Base-by-base conservation (phyloP, 2,113 vertebrate genomes). In the Notarius lentiginosus region DNA sequence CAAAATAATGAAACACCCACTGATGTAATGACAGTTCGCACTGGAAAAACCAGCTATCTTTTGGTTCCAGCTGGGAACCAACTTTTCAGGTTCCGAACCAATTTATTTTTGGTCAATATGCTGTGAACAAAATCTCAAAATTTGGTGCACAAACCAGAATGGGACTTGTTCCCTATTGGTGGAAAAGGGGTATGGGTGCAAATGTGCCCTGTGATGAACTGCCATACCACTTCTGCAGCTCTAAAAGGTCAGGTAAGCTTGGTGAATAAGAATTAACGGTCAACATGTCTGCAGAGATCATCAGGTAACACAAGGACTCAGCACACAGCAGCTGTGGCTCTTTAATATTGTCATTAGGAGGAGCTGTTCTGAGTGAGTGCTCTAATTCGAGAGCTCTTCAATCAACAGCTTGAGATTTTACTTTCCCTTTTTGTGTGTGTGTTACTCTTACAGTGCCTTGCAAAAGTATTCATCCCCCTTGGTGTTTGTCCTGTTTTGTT, bases 341-440 rank as follows among this genome's bases (percentile, higher is more conserved):
- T 87, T 83, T 83, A 83, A 87, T 87, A 76, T 65, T 49, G 18
- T 87, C 86, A 76, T 87, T 83, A 83, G 66, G 58, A 76, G 47
- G 80, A 82, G 80, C 86, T 87, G n/a, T 51, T 58, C 18, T 75
- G 56, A 82, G 68, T 55, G 55, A 82, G 68, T 22, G 68, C 70
- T 66, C 75, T 51, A 76, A 63, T 34, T 87, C 20, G 7, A 87
- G 80, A 77, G 86, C 86, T 77, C 80, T 87, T 77, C 70, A 83
- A 87, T 87, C 86, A 87, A 65, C 58, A 82, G 56, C 79, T 81
- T 61, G 66, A 63, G 79, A 82, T 73, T 49, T 61, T 75, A 87
- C 79, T 75, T 80, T 82, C 56, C 72, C 10, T 56, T 20, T 60
- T 30, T 60, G 51, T 70, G 4, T 60, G 47, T 68, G 18, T 58